Evolutionary conservation across 2,113 vertebrate genomes (phyloP).

Genomic region (Herpetotheres cachinnans): DNA sequence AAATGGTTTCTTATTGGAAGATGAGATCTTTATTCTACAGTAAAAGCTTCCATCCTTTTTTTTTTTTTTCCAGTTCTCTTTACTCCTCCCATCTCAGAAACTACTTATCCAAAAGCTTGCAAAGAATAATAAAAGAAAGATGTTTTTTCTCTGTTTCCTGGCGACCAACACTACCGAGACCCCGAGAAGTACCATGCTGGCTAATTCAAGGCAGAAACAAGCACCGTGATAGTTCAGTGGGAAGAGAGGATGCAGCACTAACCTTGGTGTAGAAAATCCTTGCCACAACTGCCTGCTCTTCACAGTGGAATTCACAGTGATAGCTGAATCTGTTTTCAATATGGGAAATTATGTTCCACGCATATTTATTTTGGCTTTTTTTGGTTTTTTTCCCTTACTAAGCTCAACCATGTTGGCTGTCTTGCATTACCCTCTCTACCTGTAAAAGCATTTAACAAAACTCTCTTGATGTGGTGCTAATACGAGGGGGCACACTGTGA

Average conservation of each 20-base stretch:
- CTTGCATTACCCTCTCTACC: neutral
- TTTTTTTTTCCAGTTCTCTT: neutral
- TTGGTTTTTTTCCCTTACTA: neutral
- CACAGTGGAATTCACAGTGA: neutral
- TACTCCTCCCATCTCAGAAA: neutral
- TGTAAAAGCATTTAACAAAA: neutral
- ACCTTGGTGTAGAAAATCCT: neutral
- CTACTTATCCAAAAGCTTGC: neutral
- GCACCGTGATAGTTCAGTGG: neutral
- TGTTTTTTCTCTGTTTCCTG: neutral
- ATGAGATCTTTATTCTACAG: neutral
- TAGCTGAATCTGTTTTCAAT: neutral
- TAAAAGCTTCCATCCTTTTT: neutral
- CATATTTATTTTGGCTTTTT: neutral
- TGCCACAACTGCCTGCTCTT: neutral
- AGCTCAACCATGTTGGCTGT: neutral
- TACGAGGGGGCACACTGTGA: neutral
- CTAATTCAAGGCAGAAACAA: neutral
- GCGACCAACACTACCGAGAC: neutral
- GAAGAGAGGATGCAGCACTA: neutral
- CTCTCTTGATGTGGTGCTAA: neutral
- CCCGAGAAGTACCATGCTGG: neutral
- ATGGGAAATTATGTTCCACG: neutral
- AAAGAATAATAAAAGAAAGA: neutral
- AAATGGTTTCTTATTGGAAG: neutral